Base-by-base conservation (phyloP, 2,888 invertebrate species). In the Celastrina argiolus region DNA sequence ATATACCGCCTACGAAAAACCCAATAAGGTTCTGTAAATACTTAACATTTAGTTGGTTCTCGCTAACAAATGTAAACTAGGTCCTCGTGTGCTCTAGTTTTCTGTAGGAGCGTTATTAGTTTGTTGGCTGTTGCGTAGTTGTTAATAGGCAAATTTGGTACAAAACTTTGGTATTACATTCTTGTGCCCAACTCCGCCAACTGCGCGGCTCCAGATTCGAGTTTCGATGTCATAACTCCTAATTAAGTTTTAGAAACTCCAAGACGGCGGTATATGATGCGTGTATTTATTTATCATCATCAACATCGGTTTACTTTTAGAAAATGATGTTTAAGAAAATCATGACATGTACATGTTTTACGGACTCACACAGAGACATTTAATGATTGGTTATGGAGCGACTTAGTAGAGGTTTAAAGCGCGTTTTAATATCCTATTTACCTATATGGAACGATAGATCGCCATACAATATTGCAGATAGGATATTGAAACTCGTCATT, bases 161-260 rank as follows among this genome's bases (percentile, higher is more conserved):
- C 34, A 31, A 59, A 59, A 59, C 59, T 59, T 59, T 36, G 18
- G 34, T 59, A 59, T 36, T 36, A 34, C n/a, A 59, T 59, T 34
- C 18, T 36, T 34, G 59, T 12, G 12, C 34, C 34, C 59, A 34
- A 12, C 16, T 59, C 59, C 16, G 34, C 34, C 59, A 34, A 12
- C 16, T 59, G 36, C 16, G 34, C 36, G 18, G 18, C 34, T 31
- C 59, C 34, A 16, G 34, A 31, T 45, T 45, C 45, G 18, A 59
- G 34, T 34, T 34, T 34, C 18, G 18, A 45, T 45, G 45, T 45
- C 45, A 63, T 39, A 63, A 63, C 26, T 28, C 10, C 45, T 56
- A 28, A 56, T 56, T 56, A 56, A 28, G 28, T 56, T 28, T 28
- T 28, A 14, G 14, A 14, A 56, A 56, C 56, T 56, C 18, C 18